These are phyloP conservation scores for Callospermophilus lateralis DNA, from an alignment of 2,113 vertebrate genomes.

Conservation along the genomic window DNA sequence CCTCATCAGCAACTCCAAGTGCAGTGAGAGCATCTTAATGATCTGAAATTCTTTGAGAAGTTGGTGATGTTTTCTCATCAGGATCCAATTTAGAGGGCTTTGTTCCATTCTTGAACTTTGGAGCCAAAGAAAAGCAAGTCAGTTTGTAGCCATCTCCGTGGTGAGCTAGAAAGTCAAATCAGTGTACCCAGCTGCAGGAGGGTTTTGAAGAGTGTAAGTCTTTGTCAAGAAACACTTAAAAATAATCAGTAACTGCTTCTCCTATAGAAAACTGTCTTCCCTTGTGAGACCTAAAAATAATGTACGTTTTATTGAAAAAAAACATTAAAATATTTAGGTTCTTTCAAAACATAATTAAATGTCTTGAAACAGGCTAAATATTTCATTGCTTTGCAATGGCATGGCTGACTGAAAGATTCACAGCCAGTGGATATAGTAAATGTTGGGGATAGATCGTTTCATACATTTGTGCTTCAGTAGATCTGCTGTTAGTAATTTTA, in stretches of 20 bases:
- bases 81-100: constrained; percentile 96
- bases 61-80: constrained; percentile 96
- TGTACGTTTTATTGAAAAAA: constrained; percentile 69
- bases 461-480: constrained; percentile 83
- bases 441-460: constrained; percentile 79
- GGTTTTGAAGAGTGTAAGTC: constrained; percentile 83
- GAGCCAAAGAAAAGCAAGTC: constrained; percentile 90
- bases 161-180: constrained; percentile 87
- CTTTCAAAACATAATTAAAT: constrained; percentile 82
- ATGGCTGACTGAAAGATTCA: constrained; percentile 78
- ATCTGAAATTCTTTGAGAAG: constrained; percentile 94
- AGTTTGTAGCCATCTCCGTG: constrained; percentile 87
- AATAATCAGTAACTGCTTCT: constrained; percentile 82
- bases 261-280: constrained; percentile 68
- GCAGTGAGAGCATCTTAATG: constrained; percentile 92
- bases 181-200: constrained; percentile 85
- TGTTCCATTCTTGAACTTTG: constrained; percentile 94
- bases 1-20: constrained; percentile 90
- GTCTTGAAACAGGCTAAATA: constrained; percentile 81
- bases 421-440: constrained; percentile 77
- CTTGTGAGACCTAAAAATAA: constrained; percentile 52
- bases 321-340: constrained; percentile 74
- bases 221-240: constrained; percentile 86
- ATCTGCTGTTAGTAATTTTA: constrained; percentile 85
- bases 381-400: constrained; percentile 80